Percentiles rank a stretch among this genome's conserved stretches.
Conservation (phyloP, 35 echinoderm and acorn worm species). For the Ptychodera flava region DNA sequence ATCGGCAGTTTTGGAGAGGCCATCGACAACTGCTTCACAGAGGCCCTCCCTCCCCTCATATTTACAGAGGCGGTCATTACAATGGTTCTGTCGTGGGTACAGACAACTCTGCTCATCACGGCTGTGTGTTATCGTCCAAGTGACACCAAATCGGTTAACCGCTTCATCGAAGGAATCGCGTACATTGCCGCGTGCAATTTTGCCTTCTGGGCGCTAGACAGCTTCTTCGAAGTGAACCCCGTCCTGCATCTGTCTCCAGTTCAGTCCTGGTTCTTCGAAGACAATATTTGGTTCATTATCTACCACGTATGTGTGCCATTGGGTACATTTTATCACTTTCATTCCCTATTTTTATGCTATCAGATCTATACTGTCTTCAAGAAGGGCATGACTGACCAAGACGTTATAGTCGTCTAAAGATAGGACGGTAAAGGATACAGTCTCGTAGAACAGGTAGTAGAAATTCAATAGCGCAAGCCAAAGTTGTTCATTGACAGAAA, state of each 20-base stretch:
- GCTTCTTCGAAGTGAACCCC: not conserved
- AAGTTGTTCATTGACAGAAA: no score
- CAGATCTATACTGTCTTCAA: not conserved
- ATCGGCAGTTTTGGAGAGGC: not conserved
- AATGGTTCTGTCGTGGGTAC: not conserved
- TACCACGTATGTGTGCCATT: not conserved
- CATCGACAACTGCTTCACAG: not conserved
- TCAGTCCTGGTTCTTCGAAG: not conserved
- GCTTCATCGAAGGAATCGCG: not conserved
- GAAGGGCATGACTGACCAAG: not conserved
- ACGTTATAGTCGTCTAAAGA: not conserved
- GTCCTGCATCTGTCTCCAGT: not conserved
- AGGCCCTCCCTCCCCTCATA: not conserved
- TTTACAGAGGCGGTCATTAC: not conserved
- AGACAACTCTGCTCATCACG: not conserved
- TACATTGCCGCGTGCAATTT: not conserved
- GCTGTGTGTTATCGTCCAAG: not conserved
- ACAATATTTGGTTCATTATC: not conserved
- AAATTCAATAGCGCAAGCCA: no score
- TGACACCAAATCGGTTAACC: not conserved
- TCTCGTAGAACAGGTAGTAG: no score
- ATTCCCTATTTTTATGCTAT: not conserved
- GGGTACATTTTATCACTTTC: not conserved
- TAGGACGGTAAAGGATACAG: no score
- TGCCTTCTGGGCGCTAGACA: not conserved